These are phyloP conservation scores for Theretra japonica DNA, from an alignment of 2,888 invertebrate genomes.

Conservation along the genomic window DNA sequence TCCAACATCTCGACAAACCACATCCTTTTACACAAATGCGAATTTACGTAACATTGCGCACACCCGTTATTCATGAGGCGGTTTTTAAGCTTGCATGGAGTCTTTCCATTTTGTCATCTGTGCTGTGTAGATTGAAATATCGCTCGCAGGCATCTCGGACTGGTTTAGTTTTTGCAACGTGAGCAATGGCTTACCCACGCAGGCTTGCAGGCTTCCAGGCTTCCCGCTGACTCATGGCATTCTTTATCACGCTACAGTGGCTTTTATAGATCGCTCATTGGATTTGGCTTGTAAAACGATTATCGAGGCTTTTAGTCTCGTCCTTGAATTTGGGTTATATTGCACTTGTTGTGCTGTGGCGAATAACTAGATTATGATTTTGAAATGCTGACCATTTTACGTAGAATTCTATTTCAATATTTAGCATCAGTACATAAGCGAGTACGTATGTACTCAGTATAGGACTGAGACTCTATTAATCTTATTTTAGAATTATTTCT, in stretches of 20 bases:
- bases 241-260: constrained; percentile 2
- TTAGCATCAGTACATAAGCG: no score
- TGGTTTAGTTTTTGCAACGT: constrained; percentile 11
- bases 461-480: no score
- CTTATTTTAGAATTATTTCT: no score
- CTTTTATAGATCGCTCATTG: not conserved
- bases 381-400: no score
- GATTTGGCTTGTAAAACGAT: not conserved
- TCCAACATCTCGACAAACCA: not conserved
- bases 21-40: not conserved
- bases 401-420: no score
- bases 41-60: not conserved
- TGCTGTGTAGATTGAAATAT: not conserved
- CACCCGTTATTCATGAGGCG: not conserved
- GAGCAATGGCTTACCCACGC: not conserved
- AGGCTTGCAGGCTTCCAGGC: not conserved
- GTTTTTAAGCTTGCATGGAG: not conserved
- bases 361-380: no score
- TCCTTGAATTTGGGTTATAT: not conserved
- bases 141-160: not conserved
- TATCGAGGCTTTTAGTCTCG: not conserved
- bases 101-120: constrained; percentile 8
- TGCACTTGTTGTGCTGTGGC: not conserved
- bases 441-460: no score
- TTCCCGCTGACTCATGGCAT: constrained; percentile 2